Percentiles rank a stretch among this genome's conserved stretches.
phyloP scores from a whole-genome alignment of 2,113 vertebrate species.

The Tympanuchus pallidicinctus region DNA sequence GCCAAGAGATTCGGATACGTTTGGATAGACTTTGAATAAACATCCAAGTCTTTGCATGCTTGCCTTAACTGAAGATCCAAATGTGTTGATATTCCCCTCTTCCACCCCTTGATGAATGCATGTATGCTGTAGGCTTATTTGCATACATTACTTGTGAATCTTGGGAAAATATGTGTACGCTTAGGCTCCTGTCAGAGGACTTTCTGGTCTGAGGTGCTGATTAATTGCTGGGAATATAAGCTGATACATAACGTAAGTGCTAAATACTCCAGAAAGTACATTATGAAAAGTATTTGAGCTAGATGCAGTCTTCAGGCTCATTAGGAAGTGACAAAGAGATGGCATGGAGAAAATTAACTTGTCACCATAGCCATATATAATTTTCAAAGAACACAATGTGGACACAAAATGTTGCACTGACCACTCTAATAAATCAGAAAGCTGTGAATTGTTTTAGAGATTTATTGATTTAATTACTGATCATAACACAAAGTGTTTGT shows the following conservation, averaged over 20 bases:
- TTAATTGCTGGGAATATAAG: constrained; percentile 50
- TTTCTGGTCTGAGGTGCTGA: constrained; percentile 30
- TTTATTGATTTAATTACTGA: constrained; percentile 56
- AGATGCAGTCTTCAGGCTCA: constrained; percentile 35
- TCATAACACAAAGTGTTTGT: constrained; percentile 45
- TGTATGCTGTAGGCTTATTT: not conserved
- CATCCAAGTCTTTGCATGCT: not conserved
- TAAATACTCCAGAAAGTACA: constrained; percentile 42
- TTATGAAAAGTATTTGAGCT: constrained; percentile 50
- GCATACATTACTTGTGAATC: not conserved
- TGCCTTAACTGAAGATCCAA: constrained; percentile 26
- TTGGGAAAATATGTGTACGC: not conserved
- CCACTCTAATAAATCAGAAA: constrained; percentile 56
- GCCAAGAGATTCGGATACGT: constrained; percentile 35
- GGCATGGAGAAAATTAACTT: constrained; percentile 70
- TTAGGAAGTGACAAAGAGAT: constrained; percentile 60
- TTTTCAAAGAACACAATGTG: constrained; percentile 56
- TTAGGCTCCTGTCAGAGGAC: constrained; percentile 13
- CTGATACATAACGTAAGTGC: constrained; percentile 43
- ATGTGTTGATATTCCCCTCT: not conserved
- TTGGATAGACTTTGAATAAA: constrained; percentile 40
- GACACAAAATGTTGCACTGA: constrained; percentile 52
- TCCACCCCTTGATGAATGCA: not conserved
- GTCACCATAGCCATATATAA: constrained; percentile 54
- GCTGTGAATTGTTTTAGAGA: constrained; percentile 45